Evolutionary conservation across 2,797 vertebrate species (phyloP).

Genomic region (Enteromius radiatus): DNA sequence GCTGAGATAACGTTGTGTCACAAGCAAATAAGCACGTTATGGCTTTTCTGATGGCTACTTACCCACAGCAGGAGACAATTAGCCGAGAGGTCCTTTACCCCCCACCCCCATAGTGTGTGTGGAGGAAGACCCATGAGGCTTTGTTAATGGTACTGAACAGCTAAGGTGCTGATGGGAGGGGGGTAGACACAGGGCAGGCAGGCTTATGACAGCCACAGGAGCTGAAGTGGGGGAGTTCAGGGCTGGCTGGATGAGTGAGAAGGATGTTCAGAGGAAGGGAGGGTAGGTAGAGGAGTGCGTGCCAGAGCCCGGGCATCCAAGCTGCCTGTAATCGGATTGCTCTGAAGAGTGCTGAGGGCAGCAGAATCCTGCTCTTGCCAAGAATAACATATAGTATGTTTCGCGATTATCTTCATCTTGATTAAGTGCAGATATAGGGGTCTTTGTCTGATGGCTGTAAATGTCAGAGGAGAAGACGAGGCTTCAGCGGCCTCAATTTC

Average conservation of each 20-base stretch:
- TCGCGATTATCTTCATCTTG: constrained; percentile 70
- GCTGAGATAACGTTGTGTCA: constrained; percentile 47
- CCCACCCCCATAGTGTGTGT: constrained; percentile 21
- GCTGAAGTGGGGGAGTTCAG: constrained; percentile 1
- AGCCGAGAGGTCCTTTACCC: constrained; percentile 49
- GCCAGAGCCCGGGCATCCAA: constrained; percentile 59
- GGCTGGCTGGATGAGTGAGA: constrained; percentile 56
- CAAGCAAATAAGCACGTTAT: constrained; percentile 58
- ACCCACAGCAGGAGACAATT: constrained; percentile 56
- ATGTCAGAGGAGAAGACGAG: constrained; percentile 67
- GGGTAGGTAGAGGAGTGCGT: background rate
- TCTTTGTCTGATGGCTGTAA: constrained; percentile 68
- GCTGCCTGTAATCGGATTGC: constrained; percentile 79
- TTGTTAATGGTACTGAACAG: constrained; percentile 72
- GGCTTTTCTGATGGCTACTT: constrained; percentile 52
- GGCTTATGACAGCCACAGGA: constrained; percentile 33
- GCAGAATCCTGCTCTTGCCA: constrained; percentile 66
- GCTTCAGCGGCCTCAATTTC: constrained; percentile 66
- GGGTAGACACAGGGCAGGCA: constrained; percentile 25
- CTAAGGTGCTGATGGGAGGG: constrained; percentile 74
- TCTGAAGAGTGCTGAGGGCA: constrained; percentile 72
- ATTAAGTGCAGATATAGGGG: constrained; percentile 73
- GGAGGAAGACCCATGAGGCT: constrained; percentile 64
- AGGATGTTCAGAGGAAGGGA: constrained; percentile 41
- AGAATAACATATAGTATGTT: constrained; percentile 51